Evolutionary conservation across 2,113 vertebrate genomes (phyloP).

Genomic region (Martes martes): DNA sequence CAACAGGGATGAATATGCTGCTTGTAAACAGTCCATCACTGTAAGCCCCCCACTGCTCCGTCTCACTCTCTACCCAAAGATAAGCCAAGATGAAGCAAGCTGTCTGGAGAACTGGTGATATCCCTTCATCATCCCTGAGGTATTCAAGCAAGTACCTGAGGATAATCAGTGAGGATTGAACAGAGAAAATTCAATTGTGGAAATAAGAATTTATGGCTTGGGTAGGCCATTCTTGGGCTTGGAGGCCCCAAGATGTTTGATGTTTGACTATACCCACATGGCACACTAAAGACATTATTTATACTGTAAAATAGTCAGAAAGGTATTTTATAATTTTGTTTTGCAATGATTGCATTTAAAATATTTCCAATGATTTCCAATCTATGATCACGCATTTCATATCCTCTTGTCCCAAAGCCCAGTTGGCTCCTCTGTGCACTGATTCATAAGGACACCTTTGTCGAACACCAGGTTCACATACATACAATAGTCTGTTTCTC

Average conservation of each 20-base stretch:
- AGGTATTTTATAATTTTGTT: neutral
- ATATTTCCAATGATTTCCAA: neutral
- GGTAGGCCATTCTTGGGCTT: neutral
- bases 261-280: neutral
- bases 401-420: neutral
- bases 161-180: neutral
- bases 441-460: neutral
- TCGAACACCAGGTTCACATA: neutral
- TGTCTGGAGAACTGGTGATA: neutral
- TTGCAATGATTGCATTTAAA: conserved; percentile 30
- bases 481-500: neutral
- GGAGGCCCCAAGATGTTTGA: neutral
- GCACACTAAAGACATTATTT: neutral
- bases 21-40: neutral
- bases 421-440: neutral
- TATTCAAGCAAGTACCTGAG: neutral
- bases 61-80: neutral
- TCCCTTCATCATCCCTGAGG: neutral
- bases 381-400: neutral
- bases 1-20: neutral
- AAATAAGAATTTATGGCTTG: neutral
- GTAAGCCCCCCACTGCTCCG: neutral
- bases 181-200: neutral
- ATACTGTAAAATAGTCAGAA: neutral
- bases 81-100: neutral